phyloP scores from a whole-genome alignment of 2,888 invertebrate genomes.

The Hyppa rectilinea region DNA sequence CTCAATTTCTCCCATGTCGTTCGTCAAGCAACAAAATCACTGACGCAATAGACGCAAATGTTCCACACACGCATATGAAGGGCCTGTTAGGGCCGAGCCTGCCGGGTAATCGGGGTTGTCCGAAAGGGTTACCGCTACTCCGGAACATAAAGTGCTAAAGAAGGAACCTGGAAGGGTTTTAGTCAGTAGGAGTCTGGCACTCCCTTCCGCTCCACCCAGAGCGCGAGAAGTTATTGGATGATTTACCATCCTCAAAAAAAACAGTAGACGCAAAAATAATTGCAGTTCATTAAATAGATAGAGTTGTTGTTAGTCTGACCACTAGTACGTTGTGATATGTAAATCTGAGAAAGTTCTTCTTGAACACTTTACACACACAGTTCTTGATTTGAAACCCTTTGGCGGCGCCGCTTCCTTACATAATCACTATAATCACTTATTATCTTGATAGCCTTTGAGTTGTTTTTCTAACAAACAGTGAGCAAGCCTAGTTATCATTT shows the following conservation, averaged over 20 bases:
- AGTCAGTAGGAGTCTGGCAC: too few relatives aligned
- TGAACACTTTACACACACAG: not conserved
- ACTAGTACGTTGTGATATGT: not conserved
- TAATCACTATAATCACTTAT: not conserved
- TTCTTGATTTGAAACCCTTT: not conserved
- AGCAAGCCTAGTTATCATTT: conserved; percentile 37
- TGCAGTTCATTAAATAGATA: not conserved
- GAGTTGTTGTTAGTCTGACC: not conserved
- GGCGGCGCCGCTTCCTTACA: not conserved
- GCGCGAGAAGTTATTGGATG: too few relatives aligned
- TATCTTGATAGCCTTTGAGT: conserved; percentile 9
- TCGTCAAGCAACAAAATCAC: not conserved
- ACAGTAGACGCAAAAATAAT: not conserved
- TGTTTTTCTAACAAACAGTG: conserved; percentile 17
- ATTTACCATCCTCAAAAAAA: too few relatives aligned
- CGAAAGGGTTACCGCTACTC: too few relatives aligned
- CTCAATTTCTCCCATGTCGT: not conserved
- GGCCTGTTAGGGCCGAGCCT: too few relatives aligned
- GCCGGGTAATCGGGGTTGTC: too few relatives aligned
- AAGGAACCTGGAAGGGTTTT: too few relatives aligned
- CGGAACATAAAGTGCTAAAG: too few relatives aligned
- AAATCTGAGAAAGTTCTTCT: not conserved
- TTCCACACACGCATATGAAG: too few relatives aligned
- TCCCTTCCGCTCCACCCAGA: too few relatives aligned
- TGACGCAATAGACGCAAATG: not conserved